Evolutionary conservation across 1,140 invertebrate species (phyloP).

Genomic region (Leptopilina boulardi): DNA sequence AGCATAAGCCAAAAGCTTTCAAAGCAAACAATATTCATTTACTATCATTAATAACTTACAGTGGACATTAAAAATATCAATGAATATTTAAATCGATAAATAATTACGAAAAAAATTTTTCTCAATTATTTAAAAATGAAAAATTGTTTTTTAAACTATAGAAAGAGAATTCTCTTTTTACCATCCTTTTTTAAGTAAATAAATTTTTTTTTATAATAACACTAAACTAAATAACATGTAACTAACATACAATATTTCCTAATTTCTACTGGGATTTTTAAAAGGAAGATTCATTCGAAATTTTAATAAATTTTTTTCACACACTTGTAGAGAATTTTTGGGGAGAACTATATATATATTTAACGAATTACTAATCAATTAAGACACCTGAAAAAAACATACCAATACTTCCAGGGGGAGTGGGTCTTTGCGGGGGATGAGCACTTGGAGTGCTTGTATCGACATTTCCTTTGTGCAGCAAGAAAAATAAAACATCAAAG

Average conservation of each 20-base stretch:
- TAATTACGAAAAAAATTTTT: too few relatives aligned
- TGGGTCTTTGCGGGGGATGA: constrained; percentile 72
- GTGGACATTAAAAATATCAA: background rate
- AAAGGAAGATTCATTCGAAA: too few relatives aligned
- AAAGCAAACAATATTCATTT: background rate
- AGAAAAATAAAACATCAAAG: constrained; percentile 64
- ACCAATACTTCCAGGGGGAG: constrained; percentile 74
- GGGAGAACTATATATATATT: background rate
- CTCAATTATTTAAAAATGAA: too few relatives aligned
- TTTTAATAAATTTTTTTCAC: too few relatives aligned
- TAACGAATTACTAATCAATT: background rate
- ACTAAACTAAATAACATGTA: too few relatives aligned
- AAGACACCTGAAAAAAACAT: constrained; percentile 57
- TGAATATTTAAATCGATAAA: background rate
- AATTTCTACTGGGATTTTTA: too few relatives aligned
- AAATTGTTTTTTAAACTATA: too few relatives aligned
- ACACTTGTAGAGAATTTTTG: too few relatives aligned
- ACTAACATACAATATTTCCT: too few relatives aligned
- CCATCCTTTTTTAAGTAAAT: too few relatives aligned
- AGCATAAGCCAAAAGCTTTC: constrained; percentile 33
- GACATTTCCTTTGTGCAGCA: constrained; percentile 68
- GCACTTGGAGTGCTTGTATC: constrained; percentile 56
- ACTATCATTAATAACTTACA: background rate
- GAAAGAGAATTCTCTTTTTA: too few relatives aligned
- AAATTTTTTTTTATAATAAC: too few relatives aligned